Evolutionary conservation across 2,113 vertebrate species (phyloP).

Genomic region (Irena cyanogastra): DNA sequence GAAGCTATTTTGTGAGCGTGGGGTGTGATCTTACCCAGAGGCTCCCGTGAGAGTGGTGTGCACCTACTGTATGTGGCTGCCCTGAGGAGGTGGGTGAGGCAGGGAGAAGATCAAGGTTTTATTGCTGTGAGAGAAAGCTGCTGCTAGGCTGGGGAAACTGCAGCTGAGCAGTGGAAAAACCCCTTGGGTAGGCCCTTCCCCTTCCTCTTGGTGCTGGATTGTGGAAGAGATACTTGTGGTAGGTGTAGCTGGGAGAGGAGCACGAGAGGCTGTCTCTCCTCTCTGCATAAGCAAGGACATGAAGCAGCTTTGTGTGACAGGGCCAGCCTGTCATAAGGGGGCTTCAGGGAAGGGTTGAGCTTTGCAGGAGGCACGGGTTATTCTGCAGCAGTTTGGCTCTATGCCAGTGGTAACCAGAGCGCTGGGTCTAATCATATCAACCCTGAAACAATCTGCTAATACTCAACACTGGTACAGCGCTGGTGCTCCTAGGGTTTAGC

Average conservation of each 20-base stretch:
- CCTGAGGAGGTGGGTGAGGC: background rate
- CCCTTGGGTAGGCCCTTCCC: background rate
- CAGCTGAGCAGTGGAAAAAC: background rate
- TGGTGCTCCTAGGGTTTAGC: background rate
- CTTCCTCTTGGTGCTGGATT: fast-evolving
- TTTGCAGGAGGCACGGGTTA: background rate
- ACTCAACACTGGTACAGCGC: background rate
- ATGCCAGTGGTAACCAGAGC: background rate
- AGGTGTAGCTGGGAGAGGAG: background rate
- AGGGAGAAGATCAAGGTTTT: background rate
- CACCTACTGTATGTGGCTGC: background rate
- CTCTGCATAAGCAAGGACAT: fast-evolving
- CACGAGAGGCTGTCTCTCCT: background rate
- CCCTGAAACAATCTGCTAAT: background rate
- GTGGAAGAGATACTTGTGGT: background rate
- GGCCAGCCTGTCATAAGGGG: background rate
- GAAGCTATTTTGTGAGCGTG: background rate
- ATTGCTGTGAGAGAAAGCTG: background rate
- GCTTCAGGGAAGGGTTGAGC: background rate
- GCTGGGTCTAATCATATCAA: background rate
- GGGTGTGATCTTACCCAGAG: background rate
- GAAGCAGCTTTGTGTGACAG: background rate
- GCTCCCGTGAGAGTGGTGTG: background rate
- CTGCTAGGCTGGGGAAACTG: background rate
- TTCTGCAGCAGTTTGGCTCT: background rate